Percentiles rank a stretch among this genome's conserved stretches.
phyloP scores from a whole-genome alignment of 2,113 vertebrate genomes.

The Tachycineta bicolor region DNA sequence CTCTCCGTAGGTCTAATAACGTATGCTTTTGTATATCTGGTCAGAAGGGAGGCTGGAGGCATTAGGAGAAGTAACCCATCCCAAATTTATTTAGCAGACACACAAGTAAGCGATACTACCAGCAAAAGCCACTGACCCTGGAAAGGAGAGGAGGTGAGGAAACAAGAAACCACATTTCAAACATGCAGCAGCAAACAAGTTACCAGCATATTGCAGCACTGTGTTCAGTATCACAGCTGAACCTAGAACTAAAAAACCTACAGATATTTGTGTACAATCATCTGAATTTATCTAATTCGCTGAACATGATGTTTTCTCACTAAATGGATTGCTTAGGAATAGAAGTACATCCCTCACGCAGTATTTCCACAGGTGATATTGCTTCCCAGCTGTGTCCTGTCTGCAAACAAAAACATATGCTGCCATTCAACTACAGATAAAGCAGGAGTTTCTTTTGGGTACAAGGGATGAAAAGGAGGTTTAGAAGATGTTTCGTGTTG shows the following conservation, averaged over 20 bases:
- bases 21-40: not conserved
- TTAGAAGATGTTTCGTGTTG: not conserved
- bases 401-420: conserved; percentile 57
- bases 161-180: not conserved
- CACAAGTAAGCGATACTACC: not conserved
- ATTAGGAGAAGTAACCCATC: not conserved
- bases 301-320: conserved; percentile 42
- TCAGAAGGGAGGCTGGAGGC: not conserved
- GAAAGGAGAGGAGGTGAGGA: not conserved
- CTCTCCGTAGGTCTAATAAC: not conserved
- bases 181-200: not conserved
- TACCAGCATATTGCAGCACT: not conserved
- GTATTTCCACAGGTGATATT: conserved; percentile 56
- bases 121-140: not conserved
- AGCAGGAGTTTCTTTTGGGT: not conserved
- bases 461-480: not conserved
- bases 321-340: not conserved
- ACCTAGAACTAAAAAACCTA: not conserved
- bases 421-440: not conserved
- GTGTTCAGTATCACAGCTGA: not conserved
- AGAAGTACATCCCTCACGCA: not conserved
- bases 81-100: not conserved
- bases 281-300: not conserved
- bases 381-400: conserved; percentile 60
- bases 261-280: not conserved